A percentile compares a stretch with the other conserved stretches of the same genome.
Evolutionary conservation across 1,140 invertebrate genomes (phyloP).

Genomic region (Leptoteleia sp.): DNA sequence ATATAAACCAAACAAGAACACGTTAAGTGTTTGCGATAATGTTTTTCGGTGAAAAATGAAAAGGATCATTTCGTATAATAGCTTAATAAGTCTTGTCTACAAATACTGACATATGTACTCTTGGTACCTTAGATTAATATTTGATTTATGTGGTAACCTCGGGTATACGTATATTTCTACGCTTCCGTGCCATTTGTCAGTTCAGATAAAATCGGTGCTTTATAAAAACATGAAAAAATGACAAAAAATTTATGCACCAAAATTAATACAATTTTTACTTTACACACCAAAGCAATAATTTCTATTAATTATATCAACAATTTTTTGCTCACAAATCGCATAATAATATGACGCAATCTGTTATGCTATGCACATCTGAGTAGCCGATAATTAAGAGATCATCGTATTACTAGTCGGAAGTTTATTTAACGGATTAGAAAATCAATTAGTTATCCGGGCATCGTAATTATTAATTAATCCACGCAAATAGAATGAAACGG

Average conservation of each 20-base stretch:
- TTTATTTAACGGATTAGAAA: slow-evolving; percentile 23
- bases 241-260: too few relatives aligned
- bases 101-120: slow-evolving; percentile 27
- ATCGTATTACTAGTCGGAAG: neutral
- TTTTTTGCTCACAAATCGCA: too few relatives aligned
- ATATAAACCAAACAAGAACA: too few relatives aligned
- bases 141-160: slow-evolving; percentile 27
- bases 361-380: slow-evolving; percentile 1
- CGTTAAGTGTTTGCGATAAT: too few relatives aligned
- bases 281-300: too few relatives aligned
- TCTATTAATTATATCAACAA: too few relatives aligned
- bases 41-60: neutral
- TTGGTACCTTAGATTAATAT: slow-evolving; percentile 25
- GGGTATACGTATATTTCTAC: slow-evolving; percentile 17
- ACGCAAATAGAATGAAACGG: slow-evolving; percentile 17
- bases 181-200: slow-evolving; percentile 24
- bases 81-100: slow-evolving; percentile 27
- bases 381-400: slow-evolving; percentile 26
- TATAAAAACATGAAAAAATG: slow-evolving; percentile 19
- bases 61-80: slow-evolving; percentile 4
- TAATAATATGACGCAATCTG: neutral
- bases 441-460: slow-evolving; percentile 14
- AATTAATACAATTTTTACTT: too few relatives aligned
- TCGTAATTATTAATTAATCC: too few relatives aligned
- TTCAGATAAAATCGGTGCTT: slow-evolving; percentile 20